phyloP scores from a whole-genome alignment of 2,113 vertebrate genomes.

The Nesogale talazaci region DNA sequence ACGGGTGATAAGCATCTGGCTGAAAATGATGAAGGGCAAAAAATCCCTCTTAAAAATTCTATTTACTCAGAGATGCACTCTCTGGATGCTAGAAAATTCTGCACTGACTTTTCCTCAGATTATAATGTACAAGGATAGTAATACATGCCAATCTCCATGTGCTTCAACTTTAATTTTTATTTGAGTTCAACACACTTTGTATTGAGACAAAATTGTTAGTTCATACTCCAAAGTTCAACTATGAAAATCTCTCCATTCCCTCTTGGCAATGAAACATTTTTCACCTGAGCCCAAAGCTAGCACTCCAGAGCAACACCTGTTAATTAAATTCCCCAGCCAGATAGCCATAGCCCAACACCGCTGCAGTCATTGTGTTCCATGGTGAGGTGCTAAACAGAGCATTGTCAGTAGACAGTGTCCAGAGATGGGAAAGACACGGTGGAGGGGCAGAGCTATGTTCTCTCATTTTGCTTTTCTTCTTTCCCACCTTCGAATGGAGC shows the following conservation, averaged over 20 bases:
- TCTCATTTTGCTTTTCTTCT: neutral
- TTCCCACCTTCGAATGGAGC: neutral
- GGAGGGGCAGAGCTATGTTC: neutral
- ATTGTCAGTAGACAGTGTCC: neutral
- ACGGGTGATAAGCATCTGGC: neutral
- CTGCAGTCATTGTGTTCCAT: neutral
- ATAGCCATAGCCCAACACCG: neutral
- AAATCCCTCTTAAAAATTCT: neutral
- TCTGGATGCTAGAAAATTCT: neutral
- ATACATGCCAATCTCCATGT: neutral
- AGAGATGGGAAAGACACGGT: fast-evolving
- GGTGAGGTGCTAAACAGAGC: constrained; percentile 55
- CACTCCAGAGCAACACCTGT: constrained; percentile 66
- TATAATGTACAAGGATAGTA: neutral
- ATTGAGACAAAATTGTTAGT: constrained; percentile 1
- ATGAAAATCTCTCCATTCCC: constrained; percentile 48
- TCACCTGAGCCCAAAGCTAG: constrained; percentile 46
- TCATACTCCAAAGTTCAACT: constrained; percentile 37
- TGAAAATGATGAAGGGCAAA: neutral
- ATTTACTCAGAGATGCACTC: neutral
- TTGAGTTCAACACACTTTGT: neutral
- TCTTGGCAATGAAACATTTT: constrained; percentile 69
- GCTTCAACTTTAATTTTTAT: neutral
- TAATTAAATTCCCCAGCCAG: constrained; percentile 53
- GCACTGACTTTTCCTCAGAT: neutral